Conservation (phyloP, 2,888 invertebrate genomes). For the Drosophila trichaetosa region DNA sequence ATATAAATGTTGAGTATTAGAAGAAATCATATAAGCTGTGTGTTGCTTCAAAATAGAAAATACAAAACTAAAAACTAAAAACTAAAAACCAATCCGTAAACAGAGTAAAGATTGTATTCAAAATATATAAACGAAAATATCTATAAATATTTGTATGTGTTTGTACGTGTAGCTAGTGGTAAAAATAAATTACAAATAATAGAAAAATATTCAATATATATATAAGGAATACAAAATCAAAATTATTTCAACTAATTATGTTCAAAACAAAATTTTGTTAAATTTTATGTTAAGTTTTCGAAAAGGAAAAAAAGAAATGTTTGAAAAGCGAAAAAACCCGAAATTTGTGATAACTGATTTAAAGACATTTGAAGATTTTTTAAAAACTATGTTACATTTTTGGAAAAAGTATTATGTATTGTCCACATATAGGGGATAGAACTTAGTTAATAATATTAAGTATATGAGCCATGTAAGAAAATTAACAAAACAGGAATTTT, state of each 20-base stretch:
- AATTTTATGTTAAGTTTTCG: conserved; percentile 15
- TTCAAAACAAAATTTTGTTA: conserved; percentile 7
- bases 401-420: conserved; percentile 36
- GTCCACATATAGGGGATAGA: conserved; percentile 27
- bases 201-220: conserved; percentile 14
- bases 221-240: conserved; percentile 30
- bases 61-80: conserved; percentile 11
- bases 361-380: conserved; percentile 53
- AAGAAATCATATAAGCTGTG: conserved; percentile 42
- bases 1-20: conserved; percentile 48
- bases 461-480: conserved; percentile 34
- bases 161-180: conserved; percentile 76
- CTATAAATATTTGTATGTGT: conserved; percentile 76
- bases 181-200: conserved; percentile 36
- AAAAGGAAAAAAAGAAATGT: conserved; percentile 10
- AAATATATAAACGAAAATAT: conserved; percentile 38
- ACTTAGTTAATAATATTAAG: conserved; percentile 37
- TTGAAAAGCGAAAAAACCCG: conserved; percentile 36
- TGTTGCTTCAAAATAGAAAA: conserved; percentile 42
- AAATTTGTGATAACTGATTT: conserved; percentile 80
- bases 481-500: conserved; percentile 63
- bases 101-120: conserved; percentile 48
- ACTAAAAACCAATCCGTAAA: conserved; percentile 17
- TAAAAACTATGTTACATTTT: conserved; percentile 52
- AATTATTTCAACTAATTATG: conserved; percentile 6